phyloP scores from a whole-genome alignment of 1,140 invertebrate genomes.

The Eriocheir sinensis region DNA sequence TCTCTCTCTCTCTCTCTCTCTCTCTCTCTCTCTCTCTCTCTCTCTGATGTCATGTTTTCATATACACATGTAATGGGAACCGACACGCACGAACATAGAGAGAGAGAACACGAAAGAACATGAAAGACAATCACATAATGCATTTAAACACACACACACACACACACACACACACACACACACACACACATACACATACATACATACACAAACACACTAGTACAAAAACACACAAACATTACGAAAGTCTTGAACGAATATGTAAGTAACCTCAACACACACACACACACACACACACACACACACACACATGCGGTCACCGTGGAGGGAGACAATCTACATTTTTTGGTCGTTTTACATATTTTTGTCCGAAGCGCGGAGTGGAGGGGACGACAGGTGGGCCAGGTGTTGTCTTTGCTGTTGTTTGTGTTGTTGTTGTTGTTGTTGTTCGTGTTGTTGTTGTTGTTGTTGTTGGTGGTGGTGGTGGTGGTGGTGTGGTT shows the following conservation, averaged over 20 bases:
- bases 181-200: too few relatives aligned
- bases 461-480: not conserved
- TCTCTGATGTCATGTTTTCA: too few relatives aligned
- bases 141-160: too few relatives aligned
- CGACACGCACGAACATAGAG: too few relatives aligned
- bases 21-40: too few relatives aligned
- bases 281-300: constrained; percentile 20
- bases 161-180: too few relatives aligned
- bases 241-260: too few relatives aligned
- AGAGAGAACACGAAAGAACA: not conserved
- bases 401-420: not conserved
- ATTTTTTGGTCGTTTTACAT: not conserved
- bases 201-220: too few relatives aligned
- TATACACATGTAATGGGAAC: too few relatives aligned
- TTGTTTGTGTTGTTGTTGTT: not conserved
- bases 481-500: too few relatives aligned
- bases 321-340: not conserved
- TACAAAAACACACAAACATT: too few relatives aligned
- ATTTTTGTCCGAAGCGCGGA: not conserved
- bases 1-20: too few relatives aligned
- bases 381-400: not conserved
- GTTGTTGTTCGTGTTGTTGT: not conserved
- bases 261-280: not conserved
- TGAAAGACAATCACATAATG: not conserved
- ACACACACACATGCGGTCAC: not conserved